Percentiles rank a stretch among this genome's conserved stretches.
phyloP scores from a whole-genome alignment of 2,113 vertebrate genomes.

The Monopterus albus region DNA sequence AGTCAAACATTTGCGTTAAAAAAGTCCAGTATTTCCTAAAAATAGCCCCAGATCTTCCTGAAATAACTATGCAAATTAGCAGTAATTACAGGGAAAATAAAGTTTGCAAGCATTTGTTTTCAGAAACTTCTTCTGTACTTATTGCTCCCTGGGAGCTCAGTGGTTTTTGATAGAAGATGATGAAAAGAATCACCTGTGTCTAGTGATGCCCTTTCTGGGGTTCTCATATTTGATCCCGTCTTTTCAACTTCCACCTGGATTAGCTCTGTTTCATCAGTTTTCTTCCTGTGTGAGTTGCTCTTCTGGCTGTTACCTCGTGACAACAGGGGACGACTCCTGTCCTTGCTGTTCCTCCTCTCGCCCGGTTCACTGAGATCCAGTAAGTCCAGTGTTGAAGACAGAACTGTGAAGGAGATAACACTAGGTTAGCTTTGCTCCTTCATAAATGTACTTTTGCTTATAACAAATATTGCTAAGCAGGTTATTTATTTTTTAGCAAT shows the following conservation, averaged over 20 bases:
- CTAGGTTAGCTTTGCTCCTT: background rate
- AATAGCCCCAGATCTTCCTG: too few species aligned
- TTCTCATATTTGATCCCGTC: conserved; percentile 81
- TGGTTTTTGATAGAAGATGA: too few species aligned
- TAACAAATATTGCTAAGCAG: background rate
- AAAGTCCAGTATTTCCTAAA: too few species aligned
- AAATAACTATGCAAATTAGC: too few species aligned
- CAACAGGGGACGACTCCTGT: conserved; percentile 85
- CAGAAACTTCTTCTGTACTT: too few species aligned
- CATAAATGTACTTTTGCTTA: background rate
- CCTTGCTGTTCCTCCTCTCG: conserved; percentile 89
- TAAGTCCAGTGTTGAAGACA: conserved; percentile 95
- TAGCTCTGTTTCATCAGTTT: conserved; percentile 91
- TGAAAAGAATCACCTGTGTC: conserved; percentile 93
- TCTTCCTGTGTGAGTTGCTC: conserved; percentile 87
- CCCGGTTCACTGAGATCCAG: conserved; percentile 96
- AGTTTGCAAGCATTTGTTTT: too few species aligned
- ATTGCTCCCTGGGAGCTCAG: too few species aligned
- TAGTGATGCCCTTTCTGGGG: conserved; percentile 86
- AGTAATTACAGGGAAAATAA: too few species aligned
- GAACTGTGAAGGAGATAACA: conserved; percentile 80
- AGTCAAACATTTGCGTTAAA: too few species aligned
- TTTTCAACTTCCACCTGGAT: conserved; percentile 92
- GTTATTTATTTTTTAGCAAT: background rate
- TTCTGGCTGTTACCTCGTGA: conserved; percentile 82